A percentile compares a stretch with the other conserved stretches of the same genome.
These are phyloP conservation scores for Eupithecia tripunctaria DNA, from an alignment of 2,888 invertebrate genomes.

Conservation along the genomic window DNA sequence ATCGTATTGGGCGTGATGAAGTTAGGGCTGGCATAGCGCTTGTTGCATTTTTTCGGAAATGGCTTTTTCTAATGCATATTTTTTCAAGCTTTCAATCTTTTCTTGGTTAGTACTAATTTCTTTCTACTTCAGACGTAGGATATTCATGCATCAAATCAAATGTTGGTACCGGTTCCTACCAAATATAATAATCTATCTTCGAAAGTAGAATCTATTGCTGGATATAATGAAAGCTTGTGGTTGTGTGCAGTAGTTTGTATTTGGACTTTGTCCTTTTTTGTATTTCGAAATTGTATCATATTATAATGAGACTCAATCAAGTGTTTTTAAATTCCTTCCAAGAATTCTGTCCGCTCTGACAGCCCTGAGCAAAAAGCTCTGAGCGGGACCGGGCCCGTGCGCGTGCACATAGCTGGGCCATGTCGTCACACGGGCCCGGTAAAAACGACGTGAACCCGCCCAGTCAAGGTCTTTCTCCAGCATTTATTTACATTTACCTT, in stretches of 20 bases:
- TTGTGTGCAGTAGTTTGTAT: background rate
- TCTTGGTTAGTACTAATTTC: background rate
- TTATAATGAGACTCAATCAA: background rate
- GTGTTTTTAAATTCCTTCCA: background rate
- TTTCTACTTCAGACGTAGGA: background rate
- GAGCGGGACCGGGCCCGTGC: conserved; percentile 52
- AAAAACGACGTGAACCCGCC: conserved; percentile 76
- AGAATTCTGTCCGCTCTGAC: conserved; percentile 14
- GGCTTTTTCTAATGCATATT: background rate
- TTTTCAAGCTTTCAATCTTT: background rate
- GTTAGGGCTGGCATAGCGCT: conserved; percentile 34
- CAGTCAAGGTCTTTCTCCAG: conserved; percentile 72
- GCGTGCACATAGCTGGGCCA: conserved; percentile 76
- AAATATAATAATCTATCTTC: background rate
- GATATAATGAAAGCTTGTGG: background rate
- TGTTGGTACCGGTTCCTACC: too few relatives aligned
- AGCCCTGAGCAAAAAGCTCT: conserved; percentile 38
- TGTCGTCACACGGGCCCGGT: conserved; percentile 78
- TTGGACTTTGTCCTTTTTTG: background rate
- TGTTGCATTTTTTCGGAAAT: background rate
- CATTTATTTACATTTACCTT: conserved; percentile 68
- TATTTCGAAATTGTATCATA: background rate
- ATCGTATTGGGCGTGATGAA: conserved; percentile 63
- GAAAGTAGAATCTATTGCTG: background rate
- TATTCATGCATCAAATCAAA: background rate